Conservation (phyloP, 2,888 invertebrate genomes). For the Malachius bipustulatus region DNA sequence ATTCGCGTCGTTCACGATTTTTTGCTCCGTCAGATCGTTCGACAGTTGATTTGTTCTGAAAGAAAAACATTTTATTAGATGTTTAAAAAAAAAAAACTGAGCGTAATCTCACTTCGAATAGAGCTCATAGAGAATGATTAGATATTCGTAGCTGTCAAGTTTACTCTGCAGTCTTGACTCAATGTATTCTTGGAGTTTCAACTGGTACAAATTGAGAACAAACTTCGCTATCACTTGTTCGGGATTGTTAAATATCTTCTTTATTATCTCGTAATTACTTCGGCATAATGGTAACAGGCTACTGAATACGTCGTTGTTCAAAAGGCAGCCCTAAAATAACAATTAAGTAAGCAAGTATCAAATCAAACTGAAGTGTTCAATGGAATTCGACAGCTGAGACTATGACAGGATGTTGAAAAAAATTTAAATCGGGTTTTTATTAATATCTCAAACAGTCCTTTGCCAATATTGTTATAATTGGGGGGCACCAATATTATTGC, state of each 20-base stretch:
- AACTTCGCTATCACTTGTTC: conserved; percentile 98
- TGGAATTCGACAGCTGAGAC: too few species aligned
- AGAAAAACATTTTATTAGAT: conserved; percentile 15
- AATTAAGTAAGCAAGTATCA: not conserved
- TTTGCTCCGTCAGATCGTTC: conserved; percentile 56
- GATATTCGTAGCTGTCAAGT: conserved; percentile 75
- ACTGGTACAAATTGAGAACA: conserved; percentile 87
- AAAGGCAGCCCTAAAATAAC: conserved; percentile 59
- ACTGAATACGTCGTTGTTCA: conserved; percentile 80
- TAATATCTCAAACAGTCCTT: too few species aligned
- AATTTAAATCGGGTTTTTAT: too few species aligned
- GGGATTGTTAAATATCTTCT: conserved; percentile 86
- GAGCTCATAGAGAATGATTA: conserved; percentile 77
- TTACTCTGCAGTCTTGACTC: conserved; percentile 70
- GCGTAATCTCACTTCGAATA: conserved; percentile 61
- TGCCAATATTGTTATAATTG: too few species aligned
- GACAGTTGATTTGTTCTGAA: conserved; percentile 64
- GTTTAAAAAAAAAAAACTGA: conserved; percentile 6
- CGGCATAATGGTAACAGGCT: conserved; percentile 83
- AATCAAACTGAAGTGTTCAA: too few species aligned
- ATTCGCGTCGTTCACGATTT: conserved; percentile 68
- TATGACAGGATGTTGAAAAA: too few species aligned
- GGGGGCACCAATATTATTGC: too few species aligned
- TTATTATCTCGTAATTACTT: conserved; percentile 71
- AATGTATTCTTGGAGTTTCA: conserved; percentile 78